Conservation (phyloP, 2,797 vertebrate genomes). For the Poeciliopsis infans region DNA sequence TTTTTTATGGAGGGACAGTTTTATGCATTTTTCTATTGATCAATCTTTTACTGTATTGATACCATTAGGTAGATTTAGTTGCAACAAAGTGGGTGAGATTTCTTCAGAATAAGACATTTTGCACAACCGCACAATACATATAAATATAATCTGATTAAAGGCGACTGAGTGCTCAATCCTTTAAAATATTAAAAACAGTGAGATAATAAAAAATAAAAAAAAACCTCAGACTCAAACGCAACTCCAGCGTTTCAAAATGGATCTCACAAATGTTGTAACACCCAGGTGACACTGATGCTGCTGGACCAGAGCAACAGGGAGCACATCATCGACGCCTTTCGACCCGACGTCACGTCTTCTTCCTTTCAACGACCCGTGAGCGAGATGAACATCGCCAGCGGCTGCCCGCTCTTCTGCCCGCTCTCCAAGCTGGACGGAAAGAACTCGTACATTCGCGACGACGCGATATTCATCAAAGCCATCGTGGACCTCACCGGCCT, state of each 20-base stretch:
- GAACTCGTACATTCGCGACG: slow-evolving; percentile 94
- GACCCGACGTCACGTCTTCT: slow-evolving; percentile 91
- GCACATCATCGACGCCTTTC: slow-evolving; percentile 96
- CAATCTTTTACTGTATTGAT: too few species aligned
- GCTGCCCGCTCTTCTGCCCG: slow-evolving; percentile 96
- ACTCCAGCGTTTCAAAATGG: neutral
- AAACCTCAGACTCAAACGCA: too few species aligned
- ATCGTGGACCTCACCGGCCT: slow-evolving; percentile 97
- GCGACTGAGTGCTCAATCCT: too few species aligned
- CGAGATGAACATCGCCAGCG: slow-evolving; percentile 98
- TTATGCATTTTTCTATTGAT: neutral
- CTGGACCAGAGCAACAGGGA: slow-evolving; percentile 97
- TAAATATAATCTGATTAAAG: too few species aligned
- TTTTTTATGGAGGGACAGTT: neutral
- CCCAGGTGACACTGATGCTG: slow-evolving; percentile 96
- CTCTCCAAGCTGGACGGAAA: slow-evolving; percentile 92
- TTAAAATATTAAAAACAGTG: too few species aligned
- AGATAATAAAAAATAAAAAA: too few species aligned
- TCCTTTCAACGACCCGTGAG: slow-evolving; percentile 95
- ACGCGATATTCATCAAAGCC: slow-evolving; percentile 97
- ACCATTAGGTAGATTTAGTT: too few species aligned
- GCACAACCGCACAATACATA: too few species aligned
- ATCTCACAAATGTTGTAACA: neutral
- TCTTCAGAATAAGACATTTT: too few species aligned
- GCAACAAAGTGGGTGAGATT: too few species aligned